These are phyloP conservation scores for Haliclystus octoradiatus DNA, from an alignment of 30 jellyfish, hydroid and myxozoan genomes.

Conservation along the genomic window DNA sequence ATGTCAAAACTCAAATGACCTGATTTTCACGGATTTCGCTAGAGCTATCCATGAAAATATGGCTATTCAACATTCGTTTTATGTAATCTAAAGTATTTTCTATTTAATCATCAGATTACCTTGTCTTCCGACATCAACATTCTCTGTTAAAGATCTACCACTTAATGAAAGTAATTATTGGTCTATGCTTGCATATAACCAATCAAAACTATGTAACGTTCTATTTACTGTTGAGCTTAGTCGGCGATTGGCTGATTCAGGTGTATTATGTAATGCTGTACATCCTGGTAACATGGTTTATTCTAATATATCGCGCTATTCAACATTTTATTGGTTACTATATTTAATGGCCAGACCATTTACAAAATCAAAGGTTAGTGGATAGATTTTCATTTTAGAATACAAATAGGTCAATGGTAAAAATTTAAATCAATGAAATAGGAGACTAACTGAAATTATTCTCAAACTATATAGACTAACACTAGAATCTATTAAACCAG, in stretches of 20 bases:
- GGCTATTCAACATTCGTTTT: too few relatives aligned
- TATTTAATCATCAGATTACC: slow-evolving; percentile 20
- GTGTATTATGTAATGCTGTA: slow-evolving; percentile 84
- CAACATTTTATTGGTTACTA: slow-evolving; percentile 18
- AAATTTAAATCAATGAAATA: too few relatives aligned
- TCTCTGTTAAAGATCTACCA: slow-evolving; percentile 55
- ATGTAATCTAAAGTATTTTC: too few relatives aligned
- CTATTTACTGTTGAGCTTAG: slow-evolving; percentile 66
- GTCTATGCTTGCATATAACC: slow-evolving; percentile 85
- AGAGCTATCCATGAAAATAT: too few relatives aligned
- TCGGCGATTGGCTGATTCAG: slow-evolving; percentile 50
- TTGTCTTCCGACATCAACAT: slow-evolving; percentile 19
- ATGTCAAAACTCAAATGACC: too few relatives aligned
- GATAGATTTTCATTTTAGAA: too few relatives aligned
- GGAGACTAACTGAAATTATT: too few relatives aligned
- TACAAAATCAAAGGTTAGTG: slow-evolving; percentile 81
- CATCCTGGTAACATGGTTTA: slow-evolving; percentile 81
- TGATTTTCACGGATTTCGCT: too few relatives aligned
- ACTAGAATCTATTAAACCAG: not conserved
- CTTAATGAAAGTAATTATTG: slow-evolving; percentile 37
- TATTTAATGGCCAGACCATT: slow-evolving; percentile 61
- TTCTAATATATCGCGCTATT: slow-evolving; percentile 46
- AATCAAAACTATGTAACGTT: slow-evolving; percentile 85
- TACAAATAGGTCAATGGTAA: too few relatives aligned
- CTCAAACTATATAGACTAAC: too few relatives aligned